Evolutionary conservation across 1,140 invertebrate genomes (phyloP).

Genomic region (Neotoxoptera formosana): DNA sequence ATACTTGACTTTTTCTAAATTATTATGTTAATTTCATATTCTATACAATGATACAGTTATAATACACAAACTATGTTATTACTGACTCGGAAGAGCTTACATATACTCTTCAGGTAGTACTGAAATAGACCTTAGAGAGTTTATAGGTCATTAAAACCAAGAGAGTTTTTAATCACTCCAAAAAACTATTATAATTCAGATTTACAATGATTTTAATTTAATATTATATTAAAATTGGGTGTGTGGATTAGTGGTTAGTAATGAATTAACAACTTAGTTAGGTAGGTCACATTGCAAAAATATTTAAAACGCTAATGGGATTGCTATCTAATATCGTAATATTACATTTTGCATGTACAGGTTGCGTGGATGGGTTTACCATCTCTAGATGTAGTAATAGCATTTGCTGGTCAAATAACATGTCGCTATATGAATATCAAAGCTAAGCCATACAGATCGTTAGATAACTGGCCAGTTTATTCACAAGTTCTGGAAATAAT

Average conservation of each 20-base stretch:
- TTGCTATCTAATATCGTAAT: slow-evolving; percentile 26
- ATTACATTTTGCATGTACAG: slow-evolving; percentile 63
- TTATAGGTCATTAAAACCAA: too few species aligned
- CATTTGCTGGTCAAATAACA: slow-evolving; percentile 74
- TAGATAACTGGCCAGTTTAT: slow-evolving; percentile 74
- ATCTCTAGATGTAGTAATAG: slow-evolving; percentile 73
- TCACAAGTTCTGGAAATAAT: slow-evolving; percentile 72
- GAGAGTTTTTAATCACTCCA: too few species aligned
- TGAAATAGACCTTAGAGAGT: too few species aligned
- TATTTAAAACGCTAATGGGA: not conserved
- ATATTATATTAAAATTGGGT: not conserved
- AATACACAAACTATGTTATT: too few species aligned
- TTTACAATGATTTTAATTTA: not conserved
- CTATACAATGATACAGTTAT: too few species aligned
- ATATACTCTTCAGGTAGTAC: too few species aligned
- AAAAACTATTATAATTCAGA: not conserved
- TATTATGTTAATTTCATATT: too few species aligned
- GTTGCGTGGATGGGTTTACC: slow-evolving; percentile 74
- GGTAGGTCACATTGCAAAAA: not conserved
- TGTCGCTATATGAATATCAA: slow-evolving; percentile 83
- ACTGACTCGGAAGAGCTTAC: too few species aligned
- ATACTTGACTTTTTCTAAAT: too few species aligned
- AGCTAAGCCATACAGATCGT: slow-evolving; percentile 72
- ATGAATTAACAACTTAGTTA: not conserved
- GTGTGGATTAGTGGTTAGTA: not conserved